These are phyloP conservation scores for Hydropsyche betteni DNA, from an alignment of 2,888 invertebrate species.

Conservation along the genomic window DNA sequence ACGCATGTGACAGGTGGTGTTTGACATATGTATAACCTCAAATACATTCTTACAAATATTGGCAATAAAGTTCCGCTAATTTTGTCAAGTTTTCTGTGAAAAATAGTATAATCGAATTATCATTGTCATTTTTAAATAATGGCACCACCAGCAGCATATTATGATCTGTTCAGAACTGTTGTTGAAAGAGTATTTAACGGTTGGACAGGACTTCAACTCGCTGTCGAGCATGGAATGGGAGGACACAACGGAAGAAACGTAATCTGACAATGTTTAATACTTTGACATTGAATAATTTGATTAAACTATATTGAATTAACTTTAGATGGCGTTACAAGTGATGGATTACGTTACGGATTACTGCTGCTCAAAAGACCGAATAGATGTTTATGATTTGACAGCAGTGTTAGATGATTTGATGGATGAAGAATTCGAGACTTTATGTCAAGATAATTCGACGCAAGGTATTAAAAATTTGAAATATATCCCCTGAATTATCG, in stretches of 20 bases:
- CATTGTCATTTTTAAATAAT: background rate
- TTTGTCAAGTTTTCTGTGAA: too few relatives aligned
- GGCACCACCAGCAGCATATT: conserved; percentile 49
- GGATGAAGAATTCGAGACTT: conserved; percentile 78
- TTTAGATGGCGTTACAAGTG: conserved; percentile 71
- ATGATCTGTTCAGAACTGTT: conserved; percentile 68
- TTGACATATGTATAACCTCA: conserved; percentile 1
- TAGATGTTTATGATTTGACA: conserved; percentile 68
- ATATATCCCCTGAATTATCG: background rate
- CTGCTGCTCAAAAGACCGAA: conserved; percentile 68
- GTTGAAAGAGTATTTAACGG: conserved; percentile 75
- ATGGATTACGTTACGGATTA: conserved; percentile 72
- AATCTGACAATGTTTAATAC: conserved; percentile 38
- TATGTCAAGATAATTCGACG: conserved; percentile 76
- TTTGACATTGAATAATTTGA: conserved; percentile 18
- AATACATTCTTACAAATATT: background rate
- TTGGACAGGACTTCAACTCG: conserved; percentile 76
- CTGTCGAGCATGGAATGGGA: conserved; percentile 79
- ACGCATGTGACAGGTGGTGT: background rate
- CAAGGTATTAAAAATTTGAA: conserved; percentile 60
- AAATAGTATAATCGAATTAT: too few relatives aligned
- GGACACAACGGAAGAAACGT: conserved; percentile 76
- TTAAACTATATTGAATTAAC: conserved; percentile 51
- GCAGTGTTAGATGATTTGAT: conserved; percentile 75
- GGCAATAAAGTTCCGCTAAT: background rate